Percentiles rank a stretch among this genome's conserved stretches.
Conservation (phyloP, 2,888 invertebrate species). For the Quadriops clusia region DNA sequence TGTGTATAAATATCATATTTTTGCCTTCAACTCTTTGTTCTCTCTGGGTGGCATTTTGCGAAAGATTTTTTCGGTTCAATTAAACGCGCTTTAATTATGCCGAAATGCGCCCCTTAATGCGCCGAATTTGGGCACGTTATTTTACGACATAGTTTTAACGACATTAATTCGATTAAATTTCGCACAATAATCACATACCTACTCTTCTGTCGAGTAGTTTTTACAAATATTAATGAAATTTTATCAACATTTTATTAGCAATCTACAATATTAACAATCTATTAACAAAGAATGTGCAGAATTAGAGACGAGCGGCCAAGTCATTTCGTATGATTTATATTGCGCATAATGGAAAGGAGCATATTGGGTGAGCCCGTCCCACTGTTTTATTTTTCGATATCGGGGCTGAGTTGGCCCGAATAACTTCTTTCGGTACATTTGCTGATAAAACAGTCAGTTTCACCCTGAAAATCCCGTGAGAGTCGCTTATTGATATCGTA, state of each 20-base stretch:
- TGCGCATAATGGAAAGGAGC: conserved; percentile 5
- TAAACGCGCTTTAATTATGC: conserved; percentile 2
- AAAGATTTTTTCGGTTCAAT: conserved; percentile 9
- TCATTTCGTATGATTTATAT: too few species aligned
- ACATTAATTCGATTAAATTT: too few species aligned
- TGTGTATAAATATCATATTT: conserved; percentile 23
- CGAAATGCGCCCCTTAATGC: too few species aligned
- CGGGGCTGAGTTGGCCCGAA: conserved; percentile 15
- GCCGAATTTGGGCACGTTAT: too few species aligned
- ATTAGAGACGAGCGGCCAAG: too few species aligned
- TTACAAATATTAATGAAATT: conserved; percentile 4
- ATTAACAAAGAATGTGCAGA: too few species aligned
- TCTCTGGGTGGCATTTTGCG: conserved; percentile 21
- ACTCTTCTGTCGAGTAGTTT: too few species aligned
- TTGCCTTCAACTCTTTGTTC: conserved; percentile 21
- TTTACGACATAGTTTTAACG: too few species aligned
- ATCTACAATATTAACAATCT: conserved; percentile 1
- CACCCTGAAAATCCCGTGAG: conserved; percentile 30
- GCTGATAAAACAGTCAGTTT: conserved; percentile 31
- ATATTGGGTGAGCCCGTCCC: conserved; percentile 12
- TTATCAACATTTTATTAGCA: conserved; percentile 1
- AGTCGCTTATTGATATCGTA: conserved; percentile 36
- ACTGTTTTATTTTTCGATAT: conserved; percentile 13
- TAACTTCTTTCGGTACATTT: conserved; percentile 35
- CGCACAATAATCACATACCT: too few species aligned